Percentiles rank a stretch among this genome's conserved stretches.
These are phyloP conservation scores for Papilio polyxenes DNA, from an alignment of 1,140 invertebrate genomes.

Conservation along the genomic window DNA sequence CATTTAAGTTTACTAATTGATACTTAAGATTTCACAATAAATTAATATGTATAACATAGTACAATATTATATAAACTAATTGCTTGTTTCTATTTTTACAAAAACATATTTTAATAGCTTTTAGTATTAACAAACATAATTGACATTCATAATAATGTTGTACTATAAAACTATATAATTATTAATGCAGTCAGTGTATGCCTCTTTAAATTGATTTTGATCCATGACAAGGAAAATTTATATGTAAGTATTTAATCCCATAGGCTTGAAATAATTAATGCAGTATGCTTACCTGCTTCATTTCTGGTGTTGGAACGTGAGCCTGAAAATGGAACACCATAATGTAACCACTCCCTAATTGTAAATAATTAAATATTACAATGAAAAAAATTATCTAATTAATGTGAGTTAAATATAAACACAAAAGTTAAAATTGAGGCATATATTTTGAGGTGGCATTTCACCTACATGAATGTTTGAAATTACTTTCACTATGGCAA, in stretches of 20 bases:
- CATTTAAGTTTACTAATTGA: not conserved
- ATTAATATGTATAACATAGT: not conserved
- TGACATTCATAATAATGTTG: not conserved
- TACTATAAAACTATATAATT: not conserved
- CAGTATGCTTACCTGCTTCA: slow-evolving; percentile 78
- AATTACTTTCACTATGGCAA: slow-evolving; percentile 38
- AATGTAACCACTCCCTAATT: slow-evolving; percentile 35
- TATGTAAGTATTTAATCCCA: not conserved
- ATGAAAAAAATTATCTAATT: slow-evolving; percentile 34
- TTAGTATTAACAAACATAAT: not conserved
- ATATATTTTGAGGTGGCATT: slow-evolving; percentile 38
- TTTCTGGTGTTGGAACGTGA: slow-evolving; percentile 78
- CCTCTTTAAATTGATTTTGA: not conserved
- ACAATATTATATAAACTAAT: not conserved
- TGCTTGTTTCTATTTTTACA: not conserved
- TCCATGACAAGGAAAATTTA: not conserved
- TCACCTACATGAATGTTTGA: slow-evolving; percentile 35
- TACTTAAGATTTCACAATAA: not conserved
- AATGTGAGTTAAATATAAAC: not conserved
- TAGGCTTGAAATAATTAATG: not conserved
- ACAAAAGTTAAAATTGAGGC: slow-evolving; percentile 28
- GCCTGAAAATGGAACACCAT: slow-evolving; percentile 72
- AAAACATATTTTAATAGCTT: not conserved
- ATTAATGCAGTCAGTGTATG: not conserved
- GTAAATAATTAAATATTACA: slow-evolving; percentile 38